A percentile compares a stretch with the other conserved stretches of the same genome.
Conservation (phyloP, 1,140 invertebrate genomes). For the Drosophila ogumai region DNA sequence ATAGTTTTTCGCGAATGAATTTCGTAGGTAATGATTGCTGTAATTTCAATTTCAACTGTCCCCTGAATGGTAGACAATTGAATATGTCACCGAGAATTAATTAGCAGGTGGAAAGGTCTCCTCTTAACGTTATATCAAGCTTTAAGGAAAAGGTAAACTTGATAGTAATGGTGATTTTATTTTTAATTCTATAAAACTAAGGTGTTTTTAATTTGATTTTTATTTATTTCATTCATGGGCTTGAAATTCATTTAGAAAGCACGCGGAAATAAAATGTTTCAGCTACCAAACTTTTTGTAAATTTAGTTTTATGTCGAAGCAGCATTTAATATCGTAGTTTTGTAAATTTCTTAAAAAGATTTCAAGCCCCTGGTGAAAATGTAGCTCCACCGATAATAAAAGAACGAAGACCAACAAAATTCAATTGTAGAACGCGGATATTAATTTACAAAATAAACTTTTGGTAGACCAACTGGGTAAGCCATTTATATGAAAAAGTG, state of each 20-base stretch:
- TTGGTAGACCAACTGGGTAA: neutral
- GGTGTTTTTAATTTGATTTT: no score
- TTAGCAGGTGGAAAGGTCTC: neutral
- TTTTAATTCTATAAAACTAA: neutral
- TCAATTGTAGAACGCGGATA: no score
- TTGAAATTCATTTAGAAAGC: no score
- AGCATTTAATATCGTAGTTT: neutral
- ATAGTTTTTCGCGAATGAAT: conserved; percentile 17
- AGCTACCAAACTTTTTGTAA: no score
- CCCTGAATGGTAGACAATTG: conserved; percentile 15
- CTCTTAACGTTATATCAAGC: neutral
- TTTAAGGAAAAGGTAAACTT: neutral
- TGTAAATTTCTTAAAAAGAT: neutral
- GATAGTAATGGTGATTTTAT: neutral
- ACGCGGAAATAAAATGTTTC: no score
- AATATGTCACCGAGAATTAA: conserved; percentile 23
- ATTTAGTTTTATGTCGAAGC: no score
- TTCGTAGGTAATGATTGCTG: conserved; percentile 29
- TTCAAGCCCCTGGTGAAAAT: neutral
- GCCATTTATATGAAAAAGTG: no score
- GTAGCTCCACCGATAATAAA: neutral
- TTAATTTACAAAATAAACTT: no score
- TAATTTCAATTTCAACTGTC: conserved; percentile 45
- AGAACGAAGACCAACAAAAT: no score
- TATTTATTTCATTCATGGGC: no score